Base-by-base conservation (phyloP, 1,140 invertebrate species). In the Euwallacea similis region DNA sequence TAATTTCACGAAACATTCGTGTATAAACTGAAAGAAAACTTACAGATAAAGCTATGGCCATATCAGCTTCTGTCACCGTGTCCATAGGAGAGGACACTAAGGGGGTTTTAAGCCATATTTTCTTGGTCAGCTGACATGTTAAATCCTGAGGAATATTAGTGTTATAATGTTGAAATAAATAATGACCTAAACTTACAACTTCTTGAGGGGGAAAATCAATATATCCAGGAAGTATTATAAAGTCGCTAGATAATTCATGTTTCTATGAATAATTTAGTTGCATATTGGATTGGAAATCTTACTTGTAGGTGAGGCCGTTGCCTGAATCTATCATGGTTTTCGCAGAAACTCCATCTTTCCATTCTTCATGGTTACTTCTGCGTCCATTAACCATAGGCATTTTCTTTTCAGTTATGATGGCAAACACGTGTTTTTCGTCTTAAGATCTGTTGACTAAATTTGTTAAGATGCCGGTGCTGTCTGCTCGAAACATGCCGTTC, bases 41-140 rank as follows among this genome's bases (percentile, higher is more conserved):
- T 85, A 94, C 91, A 56, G 98, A 97, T 96, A 99, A 98, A 2
- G 96, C 94, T 75, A 99, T 98, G n/a, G 98, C 98, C 98, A 99
- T 99, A 79, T 98, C 95, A 2, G 96, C 94, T 85, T 99, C 98
- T 11, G 98, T 99, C 6, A 99, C 98, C 2, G 98, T 99, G 83
- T 99, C 98, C 98, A 99, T 99, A 0, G 98, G 98, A 0, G 97
- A 98, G 0, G 97, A 98, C 0, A 99, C 94, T 0, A 99, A 82
- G 0, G 98, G 98, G 2, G 95, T 90, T 79, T 97, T 96, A 6
- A 99, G 83, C 16, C 85, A 88, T 67, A 99, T 95, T 74, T 91
- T 93, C 79, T 92, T 96, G 0, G 98, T 99, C 16, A 99, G 83
- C 0, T 90, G 89, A 0, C 96, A 97, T 42, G 89, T 87, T 10